phyloP scores from a whole-genome alignment of 2,888 invertebrate genomes.

The Tricholauxania praeusta region DNA sequence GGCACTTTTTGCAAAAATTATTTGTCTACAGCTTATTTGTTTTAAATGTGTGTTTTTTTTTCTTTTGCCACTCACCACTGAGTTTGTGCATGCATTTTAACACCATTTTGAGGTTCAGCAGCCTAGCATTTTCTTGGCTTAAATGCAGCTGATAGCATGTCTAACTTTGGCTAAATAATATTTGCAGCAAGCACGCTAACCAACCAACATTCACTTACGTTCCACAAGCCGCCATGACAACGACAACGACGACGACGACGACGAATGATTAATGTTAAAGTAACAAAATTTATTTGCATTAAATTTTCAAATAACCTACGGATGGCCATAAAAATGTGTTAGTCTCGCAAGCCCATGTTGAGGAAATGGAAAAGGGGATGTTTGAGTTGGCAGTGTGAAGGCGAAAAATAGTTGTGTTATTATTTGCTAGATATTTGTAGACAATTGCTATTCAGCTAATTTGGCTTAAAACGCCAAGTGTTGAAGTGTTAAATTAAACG shows the following conservation, averaged over 20 bases:
- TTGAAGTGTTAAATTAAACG: not conserved
- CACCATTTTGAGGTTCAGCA: constrained; percentile 20
- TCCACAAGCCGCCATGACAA: no score
- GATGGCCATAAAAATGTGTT: not conserved
- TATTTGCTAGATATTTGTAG: not conserved
- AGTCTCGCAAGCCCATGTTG: not conserved
- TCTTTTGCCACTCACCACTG: not conserved
- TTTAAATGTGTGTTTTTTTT: constrained; percentile 12
- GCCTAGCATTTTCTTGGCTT: not conserved
- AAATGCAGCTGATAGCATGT: constrained; percentile 17
- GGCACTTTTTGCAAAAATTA: constrained; percentile 23
- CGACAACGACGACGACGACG: not conserved
- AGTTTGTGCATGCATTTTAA: constrained; percentile 29
- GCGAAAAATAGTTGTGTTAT: not conserved
- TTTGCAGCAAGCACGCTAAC: constrained; percentile 61
- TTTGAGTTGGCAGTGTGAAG: not conserved
- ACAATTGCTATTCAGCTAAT: constrained; percentile 14
- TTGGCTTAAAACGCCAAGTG: constrained; percentile 21
- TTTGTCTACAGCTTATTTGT: constrained; percentile 19
- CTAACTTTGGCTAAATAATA: constrained; percentile 53
- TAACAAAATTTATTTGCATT: constrained; percentile 48
- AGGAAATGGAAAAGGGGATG: not conserved
- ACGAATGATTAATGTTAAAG: constrained; percentile 47
- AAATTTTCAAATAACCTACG: constrained; percentile 45
- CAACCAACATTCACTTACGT: constrained; percentile 41